Evolutionary conservation across 2,797 vertebrate genomes (phyloP).

Genomic region (Buphagus erythrorhynchus): DNA sequence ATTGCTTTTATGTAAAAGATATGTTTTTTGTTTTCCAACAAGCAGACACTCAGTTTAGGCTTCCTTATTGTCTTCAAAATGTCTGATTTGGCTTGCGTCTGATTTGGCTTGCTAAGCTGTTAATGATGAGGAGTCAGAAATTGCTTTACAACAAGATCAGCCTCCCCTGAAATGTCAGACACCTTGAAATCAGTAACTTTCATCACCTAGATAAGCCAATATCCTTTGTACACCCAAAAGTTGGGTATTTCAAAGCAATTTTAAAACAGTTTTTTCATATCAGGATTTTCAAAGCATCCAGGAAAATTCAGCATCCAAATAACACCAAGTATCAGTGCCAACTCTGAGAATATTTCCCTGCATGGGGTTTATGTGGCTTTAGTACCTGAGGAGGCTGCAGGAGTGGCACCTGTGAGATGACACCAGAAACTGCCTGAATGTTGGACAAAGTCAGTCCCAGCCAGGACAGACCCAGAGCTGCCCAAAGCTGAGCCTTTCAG

Average conservation of each 20-base stretch:
- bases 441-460: background rate
- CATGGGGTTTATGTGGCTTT: background rate
- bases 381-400: background rate
- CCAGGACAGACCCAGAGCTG: background rate
- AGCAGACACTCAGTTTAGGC: background rate
- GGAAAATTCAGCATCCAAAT: background rate
- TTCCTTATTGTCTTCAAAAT: background rate
- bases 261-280: background rate
- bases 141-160: background rate
- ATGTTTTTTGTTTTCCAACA: background rate
- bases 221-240: accelerated
- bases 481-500: background rate
- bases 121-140: background rate
- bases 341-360: background rate
- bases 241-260: background rate
- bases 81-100: background rate
- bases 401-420: background rate
- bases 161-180: background rate
- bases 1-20: background rate
- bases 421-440: background rate
- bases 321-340: background rate
- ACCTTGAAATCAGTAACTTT: background rate
- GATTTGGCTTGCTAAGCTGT: background rate
- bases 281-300: background rate
- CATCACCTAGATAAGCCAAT: background rate